phyloP scores from a whole-genome alignment of 2,888 invertebrate species.

The Neoitamus cyanurus region DNA sequence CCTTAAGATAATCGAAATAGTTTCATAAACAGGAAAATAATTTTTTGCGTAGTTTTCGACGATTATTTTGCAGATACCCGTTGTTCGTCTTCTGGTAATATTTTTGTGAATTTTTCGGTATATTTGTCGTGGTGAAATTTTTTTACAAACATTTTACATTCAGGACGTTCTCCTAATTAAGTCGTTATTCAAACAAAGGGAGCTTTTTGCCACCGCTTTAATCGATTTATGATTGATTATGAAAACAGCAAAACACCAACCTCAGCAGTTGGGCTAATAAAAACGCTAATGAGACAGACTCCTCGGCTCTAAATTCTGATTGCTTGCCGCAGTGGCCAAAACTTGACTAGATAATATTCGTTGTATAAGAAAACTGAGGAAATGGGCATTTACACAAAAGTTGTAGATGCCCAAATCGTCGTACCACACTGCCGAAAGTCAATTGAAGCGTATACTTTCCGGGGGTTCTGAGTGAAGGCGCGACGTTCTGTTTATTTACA shows the following conservation, averaged over 20 bases:
- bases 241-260: background rate
- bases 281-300: background rate
- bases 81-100: too few species aligned
- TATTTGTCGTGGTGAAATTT: background rate
- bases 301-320: background rate
- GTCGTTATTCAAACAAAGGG: background rate
- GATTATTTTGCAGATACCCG: too few species aligned
- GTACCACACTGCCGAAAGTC: background rate
- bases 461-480: background rate
- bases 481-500: background rate
- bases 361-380: background rate
- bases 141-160: background rate
- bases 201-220: background rate
- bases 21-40: too few species aligned
- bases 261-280: background rate
- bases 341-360: background rate
- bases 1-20: too few species aligned
- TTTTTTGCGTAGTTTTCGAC: too few species aligned
- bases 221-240: slow-evolving; percentile 29
- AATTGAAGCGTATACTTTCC: background rate
- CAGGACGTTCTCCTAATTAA: background rate
- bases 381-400: background rate
- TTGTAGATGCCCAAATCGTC: background rate
- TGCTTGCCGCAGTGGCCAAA: background rate
- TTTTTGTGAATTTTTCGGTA: background rate